Base-by-base conservation (phyloP, 2,888 invertebrate genomes). In the Litoditis marina region DNA sequence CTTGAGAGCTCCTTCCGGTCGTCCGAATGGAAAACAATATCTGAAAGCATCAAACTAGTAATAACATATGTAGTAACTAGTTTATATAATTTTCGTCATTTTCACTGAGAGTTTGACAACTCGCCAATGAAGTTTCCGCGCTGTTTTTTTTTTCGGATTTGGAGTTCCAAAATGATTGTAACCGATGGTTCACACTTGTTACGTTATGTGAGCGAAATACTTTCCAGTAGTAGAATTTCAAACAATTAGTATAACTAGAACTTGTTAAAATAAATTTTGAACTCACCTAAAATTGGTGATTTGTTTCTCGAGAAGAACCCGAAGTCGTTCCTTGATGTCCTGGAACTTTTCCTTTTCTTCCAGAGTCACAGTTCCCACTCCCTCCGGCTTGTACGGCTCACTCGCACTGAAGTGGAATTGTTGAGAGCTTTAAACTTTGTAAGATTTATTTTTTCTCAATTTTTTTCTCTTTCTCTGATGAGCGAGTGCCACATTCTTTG, bases 1-100 rank as follows among this genome's bases (percentile, higher is more conserved):
- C 84, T 96, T 98, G 71, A 98, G 86, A 53, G 95, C 92, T 55
- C 96, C 98, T 85, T 99, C 98, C 7, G 98, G 98, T 79, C 98
- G 88, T 68, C 98, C 98, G 84, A 98, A 98, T 68, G 98, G 98
- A 87, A 98, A 98, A 83, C 94, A 93, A 84, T 91, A 95, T 16
- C 55, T 62, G 39, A 49, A 50, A 44, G 6, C 30, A 25, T n/a
- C n/a, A n/a, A n/a, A n/a, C n/a, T n/a, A n/a, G n/a, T n/a, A n/a
- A n/a, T n/a, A n/a, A n/a, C n/a, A n/a, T n/a, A n/a, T n/a, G n/a
- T n/a, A n/a, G n/a, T n/a, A 32, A 8, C n/a, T n/a, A n/a, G n/a
- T n/a, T n/a, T n/a, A n/a, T n/a, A n/a, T n/a, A 16, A 28, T 32
- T 22, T 8, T 27, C 5, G 5, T 34, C n/a, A 25, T 19, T 28